Conservation (phyloP, 2,113 vertebrate genomes). For the Camelus dromedarius region DNA sequence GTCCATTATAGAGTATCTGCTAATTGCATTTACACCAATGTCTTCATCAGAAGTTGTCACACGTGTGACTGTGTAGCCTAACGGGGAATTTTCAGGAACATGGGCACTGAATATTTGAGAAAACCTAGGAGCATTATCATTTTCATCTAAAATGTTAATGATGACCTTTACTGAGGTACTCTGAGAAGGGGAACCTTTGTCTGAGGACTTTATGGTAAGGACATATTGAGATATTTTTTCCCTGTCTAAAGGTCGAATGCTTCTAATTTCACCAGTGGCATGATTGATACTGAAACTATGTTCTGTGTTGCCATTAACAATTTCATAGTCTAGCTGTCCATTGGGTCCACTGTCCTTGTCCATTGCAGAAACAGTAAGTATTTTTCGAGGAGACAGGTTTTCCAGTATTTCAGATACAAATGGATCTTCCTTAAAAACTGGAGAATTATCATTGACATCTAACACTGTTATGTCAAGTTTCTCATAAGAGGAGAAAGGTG, state of each 20-base stretch:
- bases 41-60: conserved; percentile 98
- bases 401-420: conserved; percentile 94
- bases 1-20: conserved; percentile 94
- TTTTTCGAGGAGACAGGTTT: conserved; percentile 93
- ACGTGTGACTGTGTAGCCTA: conserved; percentile 94
- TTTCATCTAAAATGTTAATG: conserved; percentile 95
- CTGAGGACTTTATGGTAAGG: conserved; percentile 93
- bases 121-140: conserved; percentile 97
- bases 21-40: conserved; percentile 93
- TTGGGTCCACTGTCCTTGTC: conserved; percentile 96
- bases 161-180: conserved; percentile 91
- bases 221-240: conserved; percentile 92
- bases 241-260: conserved; percentile 93
- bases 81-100: conserved; percentile 95
- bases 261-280: conserved; percentile 95
- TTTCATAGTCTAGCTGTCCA: conserved; percentile 94
- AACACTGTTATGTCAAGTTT: conserved; percentile 93
- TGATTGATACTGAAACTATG: conserved; percentile 94
- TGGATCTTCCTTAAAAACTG: conserved; percentile 93
- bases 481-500: conserved; percentile 97
- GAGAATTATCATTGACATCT: conserved; percentile 96
- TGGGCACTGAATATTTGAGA: conserved; percentile 97
- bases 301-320: conserved; percentile 93
- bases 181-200: conserved; percentile 91
- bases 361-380: conserved; percentile 91